Evolutionary conservation across 1,140 invertebrate species (phyloP), one percentile per base, ranked within the genome.

Genomic region (Lineus longissimus): DNA sequence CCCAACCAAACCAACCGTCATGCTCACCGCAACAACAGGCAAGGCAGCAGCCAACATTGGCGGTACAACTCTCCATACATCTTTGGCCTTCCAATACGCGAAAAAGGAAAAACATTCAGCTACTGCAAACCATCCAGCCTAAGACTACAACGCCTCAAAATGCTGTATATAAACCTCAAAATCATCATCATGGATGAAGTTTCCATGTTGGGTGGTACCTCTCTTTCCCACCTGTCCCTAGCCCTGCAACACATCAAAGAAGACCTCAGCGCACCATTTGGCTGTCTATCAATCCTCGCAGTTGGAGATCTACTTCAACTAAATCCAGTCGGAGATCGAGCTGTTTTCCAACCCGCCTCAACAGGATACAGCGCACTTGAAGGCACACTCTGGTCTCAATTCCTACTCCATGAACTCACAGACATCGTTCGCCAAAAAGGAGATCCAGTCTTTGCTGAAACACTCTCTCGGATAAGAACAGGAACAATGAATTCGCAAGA

Each of bases 11-110:
- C 66, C 62, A 51, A 57, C 59, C 40, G 36, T 67, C 25, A n/a
- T 64, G 33, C 59, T 64, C 57, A 64, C 63, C 56, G 63, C 63
- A 59, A 59, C 63, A 22, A 64, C 56, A 22, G 66, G 62, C 27
- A 67, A 67, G 59, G 66, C 54, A 36, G 66, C 66, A 51, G 27
- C 29, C 1, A 63, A 64, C 45, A 64, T 67, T 11, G 36, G 57
- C 51, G 62, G 62, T 2, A 51, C 43, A 25, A 64, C 62, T 64
- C 47, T 67, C n/a, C 58, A 67, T 43, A 59, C 41, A 29, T 56
- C 62, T 59, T 64, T 59, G 29, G 56, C 56, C 45, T 64, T 33
- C 56, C 56, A 64, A 55, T 59, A n/a, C 59, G 47, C 54, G 57
- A 40, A 51, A 54, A 64, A 4, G 47, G 29, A 60, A 36, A 55